Conservation (phyloP, 2,113 vertebrate species). For the Chaenogobius annularis region DNA sequence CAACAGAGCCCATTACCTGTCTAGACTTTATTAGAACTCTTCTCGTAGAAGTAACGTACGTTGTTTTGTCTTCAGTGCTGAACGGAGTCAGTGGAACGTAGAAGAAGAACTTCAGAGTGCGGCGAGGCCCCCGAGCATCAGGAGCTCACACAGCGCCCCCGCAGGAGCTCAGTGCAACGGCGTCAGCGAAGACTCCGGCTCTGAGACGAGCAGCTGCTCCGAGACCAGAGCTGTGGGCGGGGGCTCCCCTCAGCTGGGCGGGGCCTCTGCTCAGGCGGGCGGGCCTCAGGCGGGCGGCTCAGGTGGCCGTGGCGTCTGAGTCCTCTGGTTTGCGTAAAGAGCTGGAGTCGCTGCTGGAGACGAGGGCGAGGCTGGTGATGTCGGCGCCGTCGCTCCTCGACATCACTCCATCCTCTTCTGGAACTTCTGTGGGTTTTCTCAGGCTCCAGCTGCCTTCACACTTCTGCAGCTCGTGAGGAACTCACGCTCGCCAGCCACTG, state of each 20-base stretch:
- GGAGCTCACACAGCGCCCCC: conserved; percentile 15
- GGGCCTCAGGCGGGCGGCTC: too few relatives aligned
- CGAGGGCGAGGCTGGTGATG: conserved; percentile 86
- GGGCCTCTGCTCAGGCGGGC: not conserved
- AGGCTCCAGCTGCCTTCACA: conserved; percentile 85
- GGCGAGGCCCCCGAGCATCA: conserved; percentile 68
- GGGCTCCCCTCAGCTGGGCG: not conserved
- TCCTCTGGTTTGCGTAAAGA: conserved; percentile 92
- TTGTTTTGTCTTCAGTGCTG: not conserved
- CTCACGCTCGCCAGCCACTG: conserved; percentile 64
- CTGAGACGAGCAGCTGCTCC: conserved; percentile 72
- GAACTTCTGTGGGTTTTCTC: conserved; percentile 95
- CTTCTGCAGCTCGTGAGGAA: conserved; percentile 83
- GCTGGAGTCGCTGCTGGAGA: conserved; percentile 91
- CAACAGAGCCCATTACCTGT: too few relatives aligned
- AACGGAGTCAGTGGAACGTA: conserved; percentile 53
- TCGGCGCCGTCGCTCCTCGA: conserved; percentile 83
- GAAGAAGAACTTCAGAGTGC: conserved; percentile 68
- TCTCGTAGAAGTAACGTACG: too few relatives aligned
- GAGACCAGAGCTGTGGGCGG: conserved; percentile 52
- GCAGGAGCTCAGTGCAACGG: conserved; percentile 77
- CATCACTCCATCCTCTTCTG: conserved; percentile 93
- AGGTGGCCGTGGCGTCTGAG: conserved; percentile 68
- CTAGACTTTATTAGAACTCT: too few relatives aligned
- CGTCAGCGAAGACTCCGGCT: conserved; percentile 79